Base-by-base conservation (phyloP, 2,797 vertebrate genomes). In the Danio jaintianensis region DNA sequence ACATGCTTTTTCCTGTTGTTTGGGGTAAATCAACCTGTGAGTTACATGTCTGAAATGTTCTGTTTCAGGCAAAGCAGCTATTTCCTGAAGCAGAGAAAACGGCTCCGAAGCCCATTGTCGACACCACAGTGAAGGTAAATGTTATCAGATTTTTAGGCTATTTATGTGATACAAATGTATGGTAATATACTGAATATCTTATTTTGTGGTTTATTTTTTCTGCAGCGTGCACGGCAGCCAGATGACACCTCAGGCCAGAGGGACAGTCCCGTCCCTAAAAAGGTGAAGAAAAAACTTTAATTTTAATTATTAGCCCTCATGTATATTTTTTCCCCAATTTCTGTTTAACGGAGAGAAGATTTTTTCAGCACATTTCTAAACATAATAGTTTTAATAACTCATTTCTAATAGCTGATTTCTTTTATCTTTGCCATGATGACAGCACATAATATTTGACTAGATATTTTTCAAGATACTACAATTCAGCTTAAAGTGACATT, bases 201-300 rank as follows among this genome's bases (percentile, higher is more conserved):
- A 20, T 47, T 15, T 67, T 50, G 10, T 12, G 0, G 3, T 40
- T 29, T 15, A 6, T 72, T 10, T 0, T 0, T 56, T 77, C 3
- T 61, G 78, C 63, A 98, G 97, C 95, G 96, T 61, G 87, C 90
- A 75, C 93, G 94, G 64, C 93, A 94, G 71, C 52, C 83, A 68
- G 97, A 99, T 3, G 97, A 98, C 3, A 96, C 96, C 36, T 88
- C 91, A 83, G 90, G 84, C 36, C 95, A 95, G 76, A 94, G 96
- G 86, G 96, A 94, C 83, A 98, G 96, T 75, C 96, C 96, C 0
- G 0, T 96, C 68, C 94, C 92, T 12, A 98, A 96, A 88, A 99
- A 98, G 95, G 98, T 97, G 89, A 69, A 50, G 22, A 8, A 18
- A 7, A 45, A n/a, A n/a, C n/a, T n/a, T n/a, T n/a, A n/a, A n/a